These are phyloP conservation scores for Gryllus bimaculatus DNA, from an alignment of 1,140 invertebrate species.

Conservation along the genomic window DNA sequence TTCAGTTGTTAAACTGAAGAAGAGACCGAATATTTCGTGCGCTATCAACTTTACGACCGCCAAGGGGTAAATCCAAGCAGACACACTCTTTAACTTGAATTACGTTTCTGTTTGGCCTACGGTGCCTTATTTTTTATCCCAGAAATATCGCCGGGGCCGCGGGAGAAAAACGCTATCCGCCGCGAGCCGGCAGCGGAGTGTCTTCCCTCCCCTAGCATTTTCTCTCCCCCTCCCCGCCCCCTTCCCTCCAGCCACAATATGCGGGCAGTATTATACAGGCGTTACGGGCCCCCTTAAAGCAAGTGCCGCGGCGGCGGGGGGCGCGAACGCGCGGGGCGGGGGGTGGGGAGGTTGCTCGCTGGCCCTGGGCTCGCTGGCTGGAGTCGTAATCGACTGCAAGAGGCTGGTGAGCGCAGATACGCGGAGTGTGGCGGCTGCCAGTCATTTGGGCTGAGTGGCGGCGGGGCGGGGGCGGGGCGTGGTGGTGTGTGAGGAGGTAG, in stretches of 20 bases:
- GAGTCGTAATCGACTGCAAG: no score
- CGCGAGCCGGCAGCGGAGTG: no score
- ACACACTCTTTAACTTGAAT: background rate
- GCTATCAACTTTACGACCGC: no score
- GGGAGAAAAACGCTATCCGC: background rate
- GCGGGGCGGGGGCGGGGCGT: no score
- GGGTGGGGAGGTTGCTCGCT: background rate
- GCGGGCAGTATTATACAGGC: background rate
- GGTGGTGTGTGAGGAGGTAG: no score
- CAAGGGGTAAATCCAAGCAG: background rate
- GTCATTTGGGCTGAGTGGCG: no score
- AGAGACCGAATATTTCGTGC: no score
- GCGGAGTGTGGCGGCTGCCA: no score
- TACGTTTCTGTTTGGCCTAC: conserved; percentile 3
- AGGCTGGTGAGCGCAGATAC: no score
- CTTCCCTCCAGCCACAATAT: background rate
- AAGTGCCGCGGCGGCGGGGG: background rate
- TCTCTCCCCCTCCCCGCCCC: background rate
- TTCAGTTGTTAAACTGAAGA: no score
- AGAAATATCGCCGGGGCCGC: background rate
- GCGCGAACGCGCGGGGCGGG: background rate
- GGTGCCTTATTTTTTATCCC: background rate
- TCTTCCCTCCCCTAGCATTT: background rate
- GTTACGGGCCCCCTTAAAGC: background rate
- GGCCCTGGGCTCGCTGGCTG: no score